Evolutionary conservation across 2,888 invertebrate genomes (phyloP).

Genomic region (Cephonodes hylas): DNA sequence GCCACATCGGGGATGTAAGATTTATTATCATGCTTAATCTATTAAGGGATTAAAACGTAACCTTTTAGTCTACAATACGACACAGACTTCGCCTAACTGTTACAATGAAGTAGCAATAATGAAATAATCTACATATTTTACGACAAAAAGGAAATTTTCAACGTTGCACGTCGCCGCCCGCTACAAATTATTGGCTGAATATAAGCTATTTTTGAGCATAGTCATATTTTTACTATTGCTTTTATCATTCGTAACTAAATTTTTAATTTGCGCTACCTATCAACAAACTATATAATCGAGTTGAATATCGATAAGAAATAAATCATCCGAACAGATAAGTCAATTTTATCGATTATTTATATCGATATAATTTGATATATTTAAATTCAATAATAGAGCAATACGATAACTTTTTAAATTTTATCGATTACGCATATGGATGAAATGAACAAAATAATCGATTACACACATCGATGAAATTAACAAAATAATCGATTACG

Average conservation of each 20-base stretch:
- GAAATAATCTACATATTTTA: conserved; percentile 55
- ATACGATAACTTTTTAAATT: background rate
- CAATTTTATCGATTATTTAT: background rate
- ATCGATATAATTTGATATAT: background rate
- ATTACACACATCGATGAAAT: too few relatives aligned
- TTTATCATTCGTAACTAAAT: background rate
- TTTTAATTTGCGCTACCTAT: background rate
- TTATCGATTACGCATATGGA: background rate
- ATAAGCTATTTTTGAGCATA: conserved; percentile 31
- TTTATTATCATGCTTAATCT: background rate
- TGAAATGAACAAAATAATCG: background rate
- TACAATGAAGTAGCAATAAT: conserved; percentile 66
- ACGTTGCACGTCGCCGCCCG: conserved; percentile 39
- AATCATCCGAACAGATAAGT: background rate
- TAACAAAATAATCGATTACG: background rate
- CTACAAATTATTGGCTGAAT: conserved; percentile 16
- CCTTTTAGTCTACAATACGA: background rate
- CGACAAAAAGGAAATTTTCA: conserved; percentile 49
- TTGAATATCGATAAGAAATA: background rate
- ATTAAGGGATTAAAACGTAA: background rate
- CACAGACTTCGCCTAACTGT: conserved; percentile 39
- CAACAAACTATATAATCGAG: background rate
- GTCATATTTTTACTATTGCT: conserved; percentile 4
- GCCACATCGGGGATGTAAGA: background rate
- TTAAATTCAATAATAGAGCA: background rate